Evolutionary conservation across 2,888 invertebrate species (phyloP), one percentile per base, ranked within the genome.

Genomic region (Autographa gamma): DNA sequence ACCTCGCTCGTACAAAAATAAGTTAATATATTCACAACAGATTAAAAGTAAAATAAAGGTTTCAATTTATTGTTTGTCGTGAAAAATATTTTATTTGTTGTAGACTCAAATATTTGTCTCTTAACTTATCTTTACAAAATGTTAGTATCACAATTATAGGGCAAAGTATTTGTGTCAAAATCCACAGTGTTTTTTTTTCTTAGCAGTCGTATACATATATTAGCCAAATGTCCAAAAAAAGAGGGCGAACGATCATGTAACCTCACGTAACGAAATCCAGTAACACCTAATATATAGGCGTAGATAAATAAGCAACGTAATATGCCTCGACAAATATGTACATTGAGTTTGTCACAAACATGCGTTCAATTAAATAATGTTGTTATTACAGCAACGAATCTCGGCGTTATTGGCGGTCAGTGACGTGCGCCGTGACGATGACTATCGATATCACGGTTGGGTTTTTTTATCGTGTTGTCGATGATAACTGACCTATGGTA

Each of bases 311-410:
- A 74, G 69, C 72, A 79, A 80, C 73, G 73, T 79, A 80, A 85
- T 86, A 82, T 77, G 65, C 67, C 70, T 74, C 64, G 71, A 79
- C 77, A 85, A 84, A 84, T 80, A 83, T 78, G 72, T 84, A 79
- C 71, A 65, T 68, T 59, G 67, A 80, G 77, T 80, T 85, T 85
- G 84, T 87, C 86, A 82, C 81, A 73, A 83, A 82, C 85, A 83
- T 79, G 69, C 84, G 85, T 83, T 84, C 84, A 84, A 84, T 87
- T 86, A 86, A 88, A 86, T 88, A 82, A 85, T 85, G 81, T 82
- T 86, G 82, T 85, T 85, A 85, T 85, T 87, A 85, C 77, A 80
- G 77, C 78, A 79, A 81, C 78, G 83, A 83, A 81, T 76, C 76
- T 73, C 77, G 73, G 72, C 77, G 76, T 81, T 87, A 85, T 85